Evolutionary conservation across 1,140 invertebrate species (phyloP).

Genomic region (Ganaspis sp.): DNA sequence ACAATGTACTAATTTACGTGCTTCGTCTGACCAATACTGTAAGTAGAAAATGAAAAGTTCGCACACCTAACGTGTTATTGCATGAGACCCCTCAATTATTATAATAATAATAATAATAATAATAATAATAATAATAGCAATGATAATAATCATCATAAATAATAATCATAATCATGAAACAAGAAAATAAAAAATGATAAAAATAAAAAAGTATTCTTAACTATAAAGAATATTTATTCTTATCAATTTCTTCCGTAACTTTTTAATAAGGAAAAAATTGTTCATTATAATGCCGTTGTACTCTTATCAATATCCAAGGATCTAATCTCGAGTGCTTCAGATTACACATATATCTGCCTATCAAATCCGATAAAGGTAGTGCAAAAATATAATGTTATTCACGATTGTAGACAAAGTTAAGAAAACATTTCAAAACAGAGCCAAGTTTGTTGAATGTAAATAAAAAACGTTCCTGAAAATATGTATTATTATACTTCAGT

Average conservation of each 20-base stretch:
- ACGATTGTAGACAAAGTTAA: neutral
- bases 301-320: conserved; percentile 13
- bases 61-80: too few relatives aligned
- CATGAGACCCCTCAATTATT: too few relatives aligned
- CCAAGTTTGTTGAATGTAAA: neutral
- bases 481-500: neutral
- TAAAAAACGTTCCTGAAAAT: neutral
- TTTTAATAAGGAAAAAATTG: conserved; percentile 7
- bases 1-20: too few relatives aligned
- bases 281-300: conserved; percentile 9
- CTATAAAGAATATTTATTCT: neutral
- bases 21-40: too few relatives aligned
- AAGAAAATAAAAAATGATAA: too few relatives aligned
- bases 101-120: too few relatives aligned
- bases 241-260: neutral
- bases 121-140: too few relatives aligned
- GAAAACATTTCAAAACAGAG: neutral
- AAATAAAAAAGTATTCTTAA: too few relatives aligned
- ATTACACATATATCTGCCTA: neutral
- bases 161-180: too few relatives aligned
- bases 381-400: conserved; percentile 6
- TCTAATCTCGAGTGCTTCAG: neutral
- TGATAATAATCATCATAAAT: too few relatives aligned
- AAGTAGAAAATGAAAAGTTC: too few relatives aligned
- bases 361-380: neutral